Percentiles rank a stretch among this genome's conserved stretches.
phyloP scores from a whole-genome alignment of 2,113 vertebrate genomes.

The Orthochromis malagaraziensis region DNA sequence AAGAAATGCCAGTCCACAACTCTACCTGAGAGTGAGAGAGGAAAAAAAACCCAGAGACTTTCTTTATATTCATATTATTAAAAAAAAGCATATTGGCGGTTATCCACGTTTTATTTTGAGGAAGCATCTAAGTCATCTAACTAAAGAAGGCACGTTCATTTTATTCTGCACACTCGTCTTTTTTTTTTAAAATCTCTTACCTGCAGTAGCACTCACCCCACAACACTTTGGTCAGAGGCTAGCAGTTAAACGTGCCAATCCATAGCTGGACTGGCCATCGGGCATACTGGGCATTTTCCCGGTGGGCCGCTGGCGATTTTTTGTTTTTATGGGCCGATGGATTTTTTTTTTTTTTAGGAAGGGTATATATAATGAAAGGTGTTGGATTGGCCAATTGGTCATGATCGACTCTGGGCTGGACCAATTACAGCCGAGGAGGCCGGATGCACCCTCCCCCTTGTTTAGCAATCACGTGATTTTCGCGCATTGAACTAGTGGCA shows the following conservation, averaged over 20 bases:
- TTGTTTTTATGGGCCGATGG: too few relatives aligned
- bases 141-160: not conserved
- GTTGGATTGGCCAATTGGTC: too few relatives aligned
- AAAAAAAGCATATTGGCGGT: not conserved
- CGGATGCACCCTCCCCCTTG: too few relatives aligned
- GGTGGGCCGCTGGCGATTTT: too few relatives aligned
- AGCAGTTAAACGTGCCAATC: not conserved
- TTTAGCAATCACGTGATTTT: too few relatives aligned
- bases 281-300: too few relatives aligned
- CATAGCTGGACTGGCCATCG: too few relatives aligned
- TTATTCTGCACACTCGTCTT: not conserved
- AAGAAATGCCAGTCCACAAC: not conserved
- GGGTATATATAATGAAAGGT: too few relatives aligned
- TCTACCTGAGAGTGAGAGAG: not conserved
- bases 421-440: too few relatives aligned
- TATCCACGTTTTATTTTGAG: not conserved
- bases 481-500: too few relatives aligned
- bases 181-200: not conserved
- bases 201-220: not conserved
- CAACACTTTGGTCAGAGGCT: not conserved
- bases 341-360: too few relatives aligned
- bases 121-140: not conserved
- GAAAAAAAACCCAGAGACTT: accelerated
- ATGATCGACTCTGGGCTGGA: too few relatives aligned
- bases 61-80: not conserved